Percentiles rank a stretch among this genome's conserved stretches.
phyloP scores from a whole-genome alignment of 92 coral and sea anemone genomes.

The Palythoa grandiflora region DNA sequence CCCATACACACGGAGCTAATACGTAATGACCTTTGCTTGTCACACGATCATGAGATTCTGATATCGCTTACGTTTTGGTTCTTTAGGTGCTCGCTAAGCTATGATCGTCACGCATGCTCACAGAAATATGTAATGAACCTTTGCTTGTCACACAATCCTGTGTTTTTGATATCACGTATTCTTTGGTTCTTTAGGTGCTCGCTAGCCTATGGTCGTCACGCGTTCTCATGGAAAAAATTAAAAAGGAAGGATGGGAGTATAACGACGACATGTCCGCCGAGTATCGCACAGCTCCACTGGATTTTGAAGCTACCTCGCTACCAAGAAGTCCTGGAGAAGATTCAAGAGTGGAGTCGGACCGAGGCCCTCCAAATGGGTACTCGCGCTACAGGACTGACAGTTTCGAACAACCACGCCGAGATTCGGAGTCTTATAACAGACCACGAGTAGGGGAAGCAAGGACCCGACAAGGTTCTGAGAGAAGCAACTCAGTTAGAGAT shows the following conservation, averaged over 20 bases:
- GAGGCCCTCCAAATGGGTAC: slow-evolving; percentile 53
- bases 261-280: slow-evolving; percentile 58
- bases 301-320: slow-evolving; percentile 77
- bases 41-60: background rate
- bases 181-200: slow-evolving; percentile 64
- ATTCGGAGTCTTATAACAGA: background rate
- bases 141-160: background rate
- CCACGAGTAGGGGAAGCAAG: slow-evolving; percentile 14
- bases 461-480: background rate
- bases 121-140: slow-evolving; percentile 55
- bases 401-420: background rate
- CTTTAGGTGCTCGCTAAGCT: slow-evolving; percentile 76
- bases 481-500: background rate
- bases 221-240: slow-evolving; percentile 73
- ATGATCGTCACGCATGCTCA: slow-evolving; percentile 69
- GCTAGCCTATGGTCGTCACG: slow-evolving; percentile 81
- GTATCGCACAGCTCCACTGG: slow-evolving; percentile 72
- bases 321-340: slow-evolving; percentile 78
- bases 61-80: background rate
- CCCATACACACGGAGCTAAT: slow-evolving; percentile 66
- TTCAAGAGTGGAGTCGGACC: slow-evolving; percentile 49
- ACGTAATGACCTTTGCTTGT: slow-evolving; percentile 15
- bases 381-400: background rate
- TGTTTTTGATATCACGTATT: too few species aligned
- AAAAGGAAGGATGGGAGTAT: slow-evolving; percentile 85